Percentiles rank a stretch among this genome's conserved stretches.
Conservation (phyloP, 2,113 vertebrate genomes). For the Anolis carolinensis region DNA sequence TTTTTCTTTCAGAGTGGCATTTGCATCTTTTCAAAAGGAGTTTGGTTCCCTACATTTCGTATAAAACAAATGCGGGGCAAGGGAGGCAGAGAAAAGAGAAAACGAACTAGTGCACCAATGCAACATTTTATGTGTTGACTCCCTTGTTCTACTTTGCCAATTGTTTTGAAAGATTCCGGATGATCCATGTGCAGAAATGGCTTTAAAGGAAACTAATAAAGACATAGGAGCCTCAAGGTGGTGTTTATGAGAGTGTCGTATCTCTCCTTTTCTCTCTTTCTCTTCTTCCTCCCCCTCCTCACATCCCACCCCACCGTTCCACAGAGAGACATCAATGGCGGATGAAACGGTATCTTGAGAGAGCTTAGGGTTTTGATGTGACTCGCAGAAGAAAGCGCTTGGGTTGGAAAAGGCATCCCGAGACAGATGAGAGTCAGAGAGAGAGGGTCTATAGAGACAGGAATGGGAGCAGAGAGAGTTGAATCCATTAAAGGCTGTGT, state of each 20-base stretch:
- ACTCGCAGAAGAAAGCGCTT: conserved; percentile 9
- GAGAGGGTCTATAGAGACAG: background rate
- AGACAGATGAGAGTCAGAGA: background rate
- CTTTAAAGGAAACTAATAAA: background rate
- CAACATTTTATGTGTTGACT: conserved; percentile 5
- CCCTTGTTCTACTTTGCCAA: conserved; percentile 33
- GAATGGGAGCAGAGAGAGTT: background rate
- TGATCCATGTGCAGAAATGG: background rate
- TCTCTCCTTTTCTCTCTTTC: background rate
- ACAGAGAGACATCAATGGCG: rapidly evolving
- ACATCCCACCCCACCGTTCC: rapidly evolving
- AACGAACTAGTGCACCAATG: background rate
- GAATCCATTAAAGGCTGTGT: conserved; percentile 2
- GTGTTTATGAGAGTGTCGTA: background rate
- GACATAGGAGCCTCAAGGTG: background rate
- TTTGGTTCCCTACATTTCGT: conserved; percentile 46
- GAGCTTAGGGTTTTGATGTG: conserved; percentile 12
- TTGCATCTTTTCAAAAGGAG: conserved; percentile 66
- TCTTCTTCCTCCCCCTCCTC: background rate
- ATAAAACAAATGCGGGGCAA: conserved; percentile 5
- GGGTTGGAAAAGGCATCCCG: background rate
- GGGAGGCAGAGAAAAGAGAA: background rate
- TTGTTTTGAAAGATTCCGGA: conserved; percentile 24
- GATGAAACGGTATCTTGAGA: background rate
- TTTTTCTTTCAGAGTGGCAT: conserved; percentile 38